Conservation (phyloP, 2,113 vertebrate genomes). For the Psittacula cyanocephala region DNA sequence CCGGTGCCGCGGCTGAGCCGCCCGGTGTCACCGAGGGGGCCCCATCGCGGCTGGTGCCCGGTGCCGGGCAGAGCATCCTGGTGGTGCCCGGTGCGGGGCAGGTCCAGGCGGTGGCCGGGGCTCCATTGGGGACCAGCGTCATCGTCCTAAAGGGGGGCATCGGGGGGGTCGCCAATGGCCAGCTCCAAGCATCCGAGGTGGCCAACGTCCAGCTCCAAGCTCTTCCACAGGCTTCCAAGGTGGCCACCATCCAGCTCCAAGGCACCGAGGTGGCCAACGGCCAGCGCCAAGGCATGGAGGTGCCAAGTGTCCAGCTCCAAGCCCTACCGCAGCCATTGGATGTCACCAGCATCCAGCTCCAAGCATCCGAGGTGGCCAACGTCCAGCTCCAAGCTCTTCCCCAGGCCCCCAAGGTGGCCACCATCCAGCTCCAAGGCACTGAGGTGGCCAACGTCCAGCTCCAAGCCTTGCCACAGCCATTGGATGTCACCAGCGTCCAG, state of each 20-base stretch:
- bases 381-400: background rate
- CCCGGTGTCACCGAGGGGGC: conserved; percentile 12
- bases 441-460: background rate
- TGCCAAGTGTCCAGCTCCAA: background rate
- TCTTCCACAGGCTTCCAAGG: background rate
- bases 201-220: too few relatives aligned
- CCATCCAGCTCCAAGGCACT: background rate
- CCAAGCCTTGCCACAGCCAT: background rate
- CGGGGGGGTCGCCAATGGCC: background rate
- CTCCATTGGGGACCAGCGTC: background rate
- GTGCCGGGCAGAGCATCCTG: background rate
- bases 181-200: background rate
- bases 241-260: too few relatives aligned
- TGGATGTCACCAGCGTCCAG: too few relatives aligned
- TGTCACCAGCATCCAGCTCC: background rate
- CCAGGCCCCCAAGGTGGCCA: too few relatives aligned
- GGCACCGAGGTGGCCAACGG: background rate
- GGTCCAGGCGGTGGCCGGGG: background rate
- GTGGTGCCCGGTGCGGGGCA: background rate
- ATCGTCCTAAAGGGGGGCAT: conserved; percentile 10
- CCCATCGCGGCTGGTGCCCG: fast-evolving
- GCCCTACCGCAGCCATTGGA: background rate
- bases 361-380: background rate
- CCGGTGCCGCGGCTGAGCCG: conserved; percentile 2
- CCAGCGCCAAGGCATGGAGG: background rate